Evolutionary conservation across 2,113 vertebrate genomes (phyloP).

Genomic region (Poicephalus gulielmi): DNA sequence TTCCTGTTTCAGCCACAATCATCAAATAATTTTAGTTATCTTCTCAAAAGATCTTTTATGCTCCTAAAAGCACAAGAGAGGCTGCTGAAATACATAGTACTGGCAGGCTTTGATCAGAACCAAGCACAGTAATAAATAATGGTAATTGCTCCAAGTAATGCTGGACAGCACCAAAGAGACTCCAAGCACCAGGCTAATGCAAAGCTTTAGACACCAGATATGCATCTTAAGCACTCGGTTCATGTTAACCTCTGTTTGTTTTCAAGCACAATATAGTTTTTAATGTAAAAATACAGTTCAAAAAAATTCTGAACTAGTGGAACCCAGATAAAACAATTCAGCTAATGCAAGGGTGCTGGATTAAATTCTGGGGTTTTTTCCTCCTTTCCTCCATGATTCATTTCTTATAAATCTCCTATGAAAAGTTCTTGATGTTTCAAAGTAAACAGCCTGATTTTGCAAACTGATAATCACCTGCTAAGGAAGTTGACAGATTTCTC

Average conservation of each 20-base stretch:
- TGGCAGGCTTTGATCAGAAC: constrained; percentile 15
- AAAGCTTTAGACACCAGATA: neutral
- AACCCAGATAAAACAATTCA: neutral
- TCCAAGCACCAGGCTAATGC: neutral
- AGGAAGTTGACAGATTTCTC: neutral
- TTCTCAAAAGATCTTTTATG: neutral
- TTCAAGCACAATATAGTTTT: neutral
- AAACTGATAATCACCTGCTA: neutral
- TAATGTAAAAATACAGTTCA: neutral
- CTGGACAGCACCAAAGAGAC: constrained; percentile 7
- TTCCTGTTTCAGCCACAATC: neutral
- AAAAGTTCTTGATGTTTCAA: neutral
- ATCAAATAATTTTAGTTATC: neutral
- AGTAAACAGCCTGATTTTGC: neutral
- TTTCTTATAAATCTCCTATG: neutral
- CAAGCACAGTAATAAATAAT: neutral
- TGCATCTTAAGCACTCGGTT: neutral
- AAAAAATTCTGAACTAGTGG: neutral
- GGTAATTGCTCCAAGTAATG: neutral
- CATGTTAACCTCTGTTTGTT: neutral
- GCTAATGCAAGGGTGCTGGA: neutral
- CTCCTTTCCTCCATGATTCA: neutral
- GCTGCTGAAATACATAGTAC: neutral
- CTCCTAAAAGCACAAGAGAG: neutral
- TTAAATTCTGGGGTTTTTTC: neutral